These are phyloP conservation scores for Chymomyza caudatula DNA, from an alignment of 2,888 invertebrate species.

Conservation along the genomic window DNA sequence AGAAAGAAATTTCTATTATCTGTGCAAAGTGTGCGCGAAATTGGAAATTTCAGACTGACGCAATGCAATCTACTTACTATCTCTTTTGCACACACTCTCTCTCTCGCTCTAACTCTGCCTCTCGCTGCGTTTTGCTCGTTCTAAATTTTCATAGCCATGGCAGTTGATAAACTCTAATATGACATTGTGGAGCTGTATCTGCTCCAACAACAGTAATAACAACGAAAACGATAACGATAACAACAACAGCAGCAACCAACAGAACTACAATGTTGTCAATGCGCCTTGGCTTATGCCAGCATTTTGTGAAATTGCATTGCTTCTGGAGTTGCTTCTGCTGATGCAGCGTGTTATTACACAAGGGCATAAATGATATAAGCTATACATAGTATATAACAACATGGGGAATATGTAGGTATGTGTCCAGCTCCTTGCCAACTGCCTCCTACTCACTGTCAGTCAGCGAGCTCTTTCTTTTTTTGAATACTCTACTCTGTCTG, in stretches of 20 bases:
- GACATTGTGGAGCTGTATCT: constrained; percentile 50
- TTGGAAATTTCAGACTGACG: constrained; percentile 62
- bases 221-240: not conserved
- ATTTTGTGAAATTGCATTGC: constrained; percentile 67
- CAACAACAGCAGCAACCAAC: not conserved
- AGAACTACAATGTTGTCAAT: constrained; percentile 13
- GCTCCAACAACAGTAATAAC: not conserved
- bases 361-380: constrained; percentile 5
- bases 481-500: not conserved
- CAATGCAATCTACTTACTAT: constrained; percentile 10
- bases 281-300: constrained; percentile 68
- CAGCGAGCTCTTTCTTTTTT: not conserved
- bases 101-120: not conserved
- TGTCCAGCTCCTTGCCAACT: not conserved
- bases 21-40: constrained; percentile 73
- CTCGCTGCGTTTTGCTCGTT: constrained; percentile 3
- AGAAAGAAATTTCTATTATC: constrained; percentile 71
- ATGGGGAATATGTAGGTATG: constrained; percentile 3
- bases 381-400: not conserved
- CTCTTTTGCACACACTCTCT: not conserved
- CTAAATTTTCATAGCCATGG: constrained; percentile 63
- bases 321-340: constrained; percentile 33
- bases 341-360: constrained; percentile 48
- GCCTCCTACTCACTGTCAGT: not conserved
- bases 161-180: constrained; percentile 71